These are phyloP conservation scores for Hydrocynus forskahlii DNA, from an alignment of 2,797 vertebrate species.

Conservation along the genomic window DNA sequence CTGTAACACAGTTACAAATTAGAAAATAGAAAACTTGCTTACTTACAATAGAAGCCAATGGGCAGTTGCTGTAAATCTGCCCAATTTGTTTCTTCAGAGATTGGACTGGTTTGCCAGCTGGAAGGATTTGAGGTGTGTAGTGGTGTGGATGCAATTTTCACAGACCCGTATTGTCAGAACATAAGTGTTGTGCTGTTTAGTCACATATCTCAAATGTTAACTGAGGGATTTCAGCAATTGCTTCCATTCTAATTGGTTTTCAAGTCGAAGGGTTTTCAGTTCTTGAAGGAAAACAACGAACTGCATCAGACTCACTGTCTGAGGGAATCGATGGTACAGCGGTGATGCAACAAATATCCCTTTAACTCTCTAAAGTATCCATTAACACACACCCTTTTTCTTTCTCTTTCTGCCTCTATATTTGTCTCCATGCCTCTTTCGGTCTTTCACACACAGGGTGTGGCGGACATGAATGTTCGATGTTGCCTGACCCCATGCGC, in stretches of 20 bases:
- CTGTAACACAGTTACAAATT: too few species aligned
- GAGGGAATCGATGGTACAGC: too few species aligned
- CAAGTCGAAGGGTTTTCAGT: too few species aligned
- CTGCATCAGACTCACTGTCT: too few species aligned
- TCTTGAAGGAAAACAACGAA: too few species aligned
- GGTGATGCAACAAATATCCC: too few species aligned
- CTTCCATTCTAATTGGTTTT: too few species aligned
- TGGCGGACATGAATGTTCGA: background rate
- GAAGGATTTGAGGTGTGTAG: background rate
- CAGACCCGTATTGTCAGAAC: background rate
- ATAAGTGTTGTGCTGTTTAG: background rate
- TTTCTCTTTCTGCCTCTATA: background rate
- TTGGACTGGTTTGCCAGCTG: background rate
- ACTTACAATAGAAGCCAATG: background rate
- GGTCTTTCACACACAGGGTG: conserved; percentile 13
- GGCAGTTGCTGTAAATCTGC: background rate
- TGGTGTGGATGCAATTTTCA: background rate
- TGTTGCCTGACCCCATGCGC: conserved; percentile 1
- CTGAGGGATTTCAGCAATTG: background rate
- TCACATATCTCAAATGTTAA: background rate
- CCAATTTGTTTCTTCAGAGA: background rate
- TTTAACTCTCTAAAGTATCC: background rate
- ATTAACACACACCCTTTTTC: too few species aligned
- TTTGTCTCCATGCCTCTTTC: background rate
- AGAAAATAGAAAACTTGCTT: too few species aligned